Evolutionary conservation across 2,888 invertebrate species (phyloP), one percentile per base, ranked within the genome.

Genomic region (Diaphora mendica): DNA sequence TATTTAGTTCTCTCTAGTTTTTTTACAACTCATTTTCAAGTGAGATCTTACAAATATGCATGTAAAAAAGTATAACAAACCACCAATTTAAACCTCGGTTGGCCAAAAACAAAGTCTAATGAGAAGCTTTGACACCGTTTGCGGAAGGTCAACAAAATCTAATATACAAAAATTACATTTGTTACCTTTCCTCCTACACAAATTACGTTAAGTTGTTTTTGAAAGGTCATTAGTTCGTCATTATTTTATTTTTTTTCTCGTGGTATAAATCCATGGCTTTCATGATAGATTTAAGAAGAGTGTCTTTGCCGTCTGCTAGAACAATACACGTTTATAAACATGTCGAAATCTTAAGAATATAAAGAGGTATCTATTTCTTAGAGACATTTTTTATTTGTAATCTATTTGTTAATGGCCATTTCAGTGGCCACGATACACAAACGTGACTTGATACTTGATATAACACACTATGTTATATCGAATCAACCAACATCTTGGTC

Each of bases 81-180:
- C 62, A 72, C 72, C 83, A 83, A 83, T 83, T 81, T 75, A 77
- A 83, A 77, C 68, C 67, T 67, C 72, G 51, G 64, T 26, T 72
- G 35, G 72, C 74, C 51, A 77, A 74, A 78, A 82, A 83, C 75
- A 81, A 81, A 83, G 73, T 83, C 74, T 82, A 82, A 82, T 81
- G 83, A 77, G 77, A 72, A 83, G 81, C 82, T 81, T 81, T 82
- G 82, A 81, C 81, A 75, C 74, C 73, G n/a, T 81, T 79, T 73
- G 78, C 42, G 20, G 69, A 79, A 79, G 79, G 77, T 65, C 78
- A 75, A 73, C 75, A 81, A 65, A 79, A 78, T 83, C 79, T 78
- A 76, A 80, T 80, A 78, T 64, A 82, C 81, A 76, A 80, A 83
- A 64, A 78, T 83, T 74, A 78, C 74, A 71, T 73, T 79, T 71